Conservation (phyloP, 2,888 invertebrate species). For the Petrolisthes manimaculis region DNA sequence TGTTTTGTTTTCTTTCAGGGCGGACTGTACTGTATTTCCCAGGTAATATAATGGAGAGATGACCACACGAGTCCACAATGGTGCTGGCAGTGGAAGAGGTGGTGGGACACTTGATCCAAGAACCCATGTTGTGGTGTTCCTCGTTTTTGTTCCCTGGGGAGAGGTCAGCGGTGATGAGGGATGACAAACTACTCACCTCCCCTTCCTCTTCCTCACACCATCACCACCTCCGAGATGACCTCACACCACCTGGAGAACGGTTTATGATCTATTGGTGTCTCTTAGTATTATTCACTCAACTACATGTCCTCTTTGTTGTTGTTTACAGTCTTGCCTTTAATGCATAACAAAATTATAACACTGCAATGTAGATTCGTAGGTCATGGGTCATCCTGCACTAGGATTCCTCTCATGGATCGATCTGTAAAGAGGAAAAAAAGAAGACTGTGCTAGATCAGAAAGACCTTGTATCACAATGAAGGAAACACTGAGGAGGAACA, state of each 20-base stretch:
- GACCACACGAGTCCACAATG: neutral
- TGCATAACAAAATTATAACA: neutral
- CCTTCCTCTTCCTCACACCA: neutral
- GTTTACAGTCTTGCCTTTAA: constrained; percentile 2
- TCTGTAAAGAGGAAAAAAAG: too few species aligned
- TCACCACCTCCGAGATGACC: neutral
- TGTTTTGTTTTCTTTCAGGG: too few species aligned
- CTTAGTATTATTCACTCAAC: constrained; percentile 37
- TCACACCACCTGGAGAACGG: constrained; percentile 23
- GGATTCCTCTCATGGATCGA: too few species aligned
- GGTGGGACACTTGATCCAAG: neutral
- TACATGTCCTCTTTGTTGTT: constrained; percentile 32
- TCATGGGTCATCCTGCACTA: too few species aligned
- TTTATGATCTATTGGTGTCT: constrained; percentile 45
- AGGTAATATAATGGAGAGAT: too few species aligned
- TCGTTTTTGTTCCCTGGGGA: neutral
- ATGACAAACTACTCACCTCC: neutral
- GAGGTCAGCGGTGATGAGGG: too few species aligned
- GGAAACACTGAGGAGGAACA: too few species aligned
- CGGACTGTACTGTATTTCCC: too few species aligned
- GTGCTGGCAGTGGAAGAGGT: neutral
- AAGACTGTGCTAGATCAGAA: too few species aligned
- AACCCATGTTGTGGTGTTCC: neutral
- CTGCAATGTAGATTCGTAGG: too few species aligned
- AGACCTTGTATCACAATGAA: too few species aligned